Evolutionary conservation across 1,140 invertebrate species (phyloP), one percentile per base, ranked within the genome.

Genomic region (Drosophila erecta): DNA sequence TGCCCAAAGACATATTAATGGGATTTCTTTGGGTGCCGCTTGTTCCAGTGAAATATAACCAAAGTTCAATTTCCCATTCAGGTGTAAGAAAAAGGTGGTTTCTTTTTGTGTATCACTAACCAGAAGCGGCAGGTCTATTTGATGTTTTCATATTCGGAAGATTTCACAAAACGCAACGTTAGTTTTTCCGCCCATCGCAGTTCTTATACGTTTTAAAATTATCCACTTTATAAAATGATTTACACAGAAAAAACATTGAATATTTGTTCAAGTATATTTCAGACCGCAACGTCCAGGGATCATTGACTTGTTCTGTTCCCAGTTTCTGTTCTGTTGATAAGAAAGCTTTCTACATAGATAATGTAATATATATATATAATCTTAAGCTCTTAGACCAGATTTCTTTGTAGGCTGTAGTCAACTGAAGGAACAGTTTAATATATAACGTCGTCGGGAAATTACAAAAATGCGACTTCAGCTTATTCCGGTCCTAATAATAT

Each of bases 31-130:
- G 47, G 14, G 35, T 22, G 15, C 27, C 60, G 43, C 43, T 14
- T 47, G 30, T 81, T 84, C 76, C 77, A 38, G 30, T 7, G 73
- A 85, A 74, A 43, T 61, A 69, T 58, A 70, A 81, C 62, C 72
- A 85, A 85, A 65, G 56, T 64, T 64, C 35, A 54, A 49, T 30
- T 69, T 80, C 33, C 47, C 33, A 74, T 72, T 53, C 20, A 44
- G 49, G 53, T 43, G 40, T 22, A 33, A 62, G 74, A 56, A 38
- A 62, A 75, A 56, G 72, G 59, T 64, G 56, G 37, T 74, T 73
- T 30, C 62, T 73, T 70, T 58, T 22, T 38, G 33, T 47, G 55
- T 47, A 22, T 27, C 20, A 30, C 35, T 49, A 56, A 51, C 30
- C 20, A 51, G 14, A 49, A 70, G 53, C 51, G 70, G 72, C 41